Conservation (phyloP, 2,888 invertebrate species). For the Acrocyrtus sp. region DNA sequence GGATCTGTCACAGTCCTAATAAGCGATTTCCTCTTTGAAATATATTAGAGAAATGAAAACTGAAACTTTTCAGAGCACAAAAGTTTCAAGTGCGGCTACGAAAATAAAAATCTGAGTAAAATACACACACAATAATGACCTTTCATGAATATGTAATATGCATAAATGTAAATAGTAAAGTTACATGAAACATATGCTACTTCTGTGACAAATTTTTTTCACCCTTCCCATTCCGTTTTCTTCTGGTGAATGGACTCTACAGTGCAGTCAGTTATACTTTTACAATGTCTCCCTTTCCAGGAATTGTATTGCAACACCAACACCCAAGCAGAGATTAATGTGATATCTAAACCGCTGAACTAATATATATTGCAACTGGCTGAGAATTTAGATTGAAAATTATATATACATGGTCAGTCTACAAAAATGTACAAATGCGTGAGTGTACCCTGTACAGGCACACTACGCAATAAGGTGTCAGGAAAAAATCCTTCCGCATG, state of each 20-base stretch:
- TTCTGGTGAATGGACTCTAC: neutral
- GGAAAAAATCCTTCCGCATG: neutral
- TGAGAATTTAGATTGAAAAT: too few species aligned
- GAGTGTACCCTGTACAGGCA: neutral
- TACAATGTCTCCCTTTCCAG: too few species aligned
- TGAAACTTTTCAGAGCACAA: constrained; percentile 13
- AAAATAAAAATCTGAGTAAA: neutral
- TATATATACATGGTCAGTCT: neutral
- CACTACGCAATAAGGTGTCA: too few species aligned
- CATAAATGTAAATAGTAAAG: neutral
- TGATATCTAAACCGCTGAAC: too few species aligned
- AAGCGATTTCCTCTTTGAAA: constrained; percentile 15
- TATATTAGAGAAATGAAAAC: constrained; percentile 12
- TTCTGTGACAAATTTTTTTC: constrained; percentile 7
- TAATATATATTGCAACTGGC: too few species aligned
- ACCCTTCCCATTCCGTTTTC: neutral
- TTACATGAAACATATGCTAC: constrained; percentile 1
- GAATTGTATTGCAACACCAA: too few species aligned
- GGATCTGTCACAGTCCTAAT: constrained; percentile 15
- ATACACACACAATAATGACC: constrained; percentile 1
- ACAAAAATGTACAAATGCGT: neutral
- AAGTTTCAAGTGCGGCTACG: constrained; percentile 12
- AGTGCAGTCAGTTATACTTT: too few species aligned
- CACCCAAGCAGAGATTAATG: too few species aligned
- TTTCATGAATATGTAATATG: constrained; percentile 8